These are phyloP conservation scores for Anthonomus grandis DNA, from an alignment of 1,140 invertebrate genomes.

Conservation along the genomic window DNA sequence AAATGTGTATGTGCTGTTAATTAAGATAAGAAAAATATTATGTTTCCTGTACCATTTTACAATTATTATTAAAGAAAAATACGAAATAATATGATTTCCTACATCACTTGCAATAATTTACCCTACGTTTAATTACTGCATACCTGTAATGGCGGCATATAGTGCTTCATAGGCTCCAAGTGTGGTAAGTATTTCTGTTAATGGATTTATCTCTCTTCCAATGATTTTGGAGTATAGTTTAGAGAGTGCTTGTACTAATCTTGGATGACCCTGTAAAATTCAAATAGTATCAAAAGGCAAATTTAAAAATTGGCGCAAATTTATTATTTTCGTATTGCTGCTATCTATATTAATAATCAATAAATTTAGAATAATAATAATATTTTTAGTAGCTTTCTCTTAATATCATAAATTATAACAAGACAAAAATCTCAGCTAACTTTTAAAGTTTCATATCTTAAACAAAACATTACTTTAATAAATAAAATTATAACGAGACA, in stretches of 20 bases:
- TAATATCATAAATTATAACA: too few species aligned
- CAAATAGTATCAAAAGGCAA: neutral
- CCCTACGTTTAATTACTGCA: too few species aligned
- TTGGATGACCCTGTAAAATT: slow-evolving; percentile 69
- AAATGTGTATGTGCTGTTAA: slow-evolving; percentile 47
- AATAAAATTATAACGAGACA: too few species aligned
- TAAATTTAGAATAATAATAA: neutral
- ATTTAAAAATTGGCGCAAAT: too few species aligned
- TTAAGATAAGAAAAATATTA: too few species aligned
- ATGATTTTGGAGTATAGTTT: slow-evolving; percentile 83
- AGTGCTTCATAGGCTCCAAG: slow-evolving; percentile 92
- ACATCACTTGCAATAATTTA: too few species aligned
- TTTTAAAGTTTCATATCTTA: too few species aligned
- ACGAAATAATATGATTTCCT: too few species aligned
- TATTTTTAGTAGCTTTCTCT: neutral
- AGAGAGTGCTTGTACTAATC: slow-evolving; percentile 78
- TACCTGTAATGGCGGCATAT: slow-evolving; percentile 76
- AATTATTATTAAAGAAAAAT: too few species aligned
- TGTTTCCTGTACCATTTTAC: too few species aligned
- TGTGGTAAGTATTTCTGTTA: slow-evolving; percentile 79
- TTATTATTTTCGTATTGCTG: neutral
- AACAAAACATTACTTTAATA: too few species aligned
- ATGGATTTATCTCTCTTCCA: slow-evolving; percentile 58
- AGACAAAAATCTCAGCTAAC: too few species aligned
- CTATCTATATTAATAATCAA: neutral